Base-by-base conservation (phyloP, 2,797 vertebrate species). In the Galago senegalensis region DNA sequence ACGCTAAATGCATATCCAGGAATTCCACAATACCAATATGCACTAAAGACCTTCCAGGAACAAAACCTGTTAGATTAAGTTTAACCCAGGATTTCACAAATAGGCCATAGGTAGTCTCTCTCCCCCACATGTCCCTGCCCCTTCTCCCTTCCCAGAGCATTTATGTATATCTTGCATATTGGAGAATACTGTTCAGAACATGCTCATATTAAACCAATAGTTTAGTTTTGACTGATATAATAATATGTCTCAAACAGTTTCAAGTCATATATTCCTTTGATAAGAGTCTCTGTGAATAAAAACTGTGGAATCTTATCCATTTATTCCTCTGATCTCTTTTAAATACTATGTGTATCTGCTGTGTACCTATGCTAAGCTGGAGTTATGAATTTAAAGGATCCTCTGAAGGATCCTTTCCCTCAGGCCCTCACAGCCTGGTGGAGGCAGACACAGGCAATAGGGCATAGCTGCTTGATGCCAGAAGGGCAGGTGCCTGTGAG, bases 201-300 rank as follows among this genome's bases (percentile, higher is more conserved):
- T 49, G 23, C 87, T 96, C 83, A 65, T n/a, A 60, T 79, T 56
- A 82, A 87, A 79, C 77, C 34, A 65, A 72, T 46, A 81, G 56
- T 87, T 83, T 61, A 46, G 31, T 89, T 94, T 75, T 75, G 73
- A 84, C 29, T 77, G 91, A 6, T 60, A 63, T 37, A 31, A 16
- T 76, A 34, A 16, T 69, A 49, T 70, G 37, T 56, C 37, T 49
- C 46, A n/a, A 75, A 49, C 18, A 70, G 37, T 75, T 92, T 53
- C 49, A 83, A 49, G 63, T 34, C n/a, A 27, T 65, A 63, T 40
- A 11, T 84, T 89, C 49, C 60, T 85, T 58, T 12, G 65, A 67
- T 65, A 37, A 79, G 61, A 77, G 23, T 86, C 86, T 20, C 56
- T 72, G 4, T 85, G 46, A 65, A 34, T 43, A 61, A 80, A 72